Evolutionary conservation across 2,888 invertebrate genomes (phyloP), one percentile per base, ranked within the genome.

Genomic region (Gari tellinella): DNA sequence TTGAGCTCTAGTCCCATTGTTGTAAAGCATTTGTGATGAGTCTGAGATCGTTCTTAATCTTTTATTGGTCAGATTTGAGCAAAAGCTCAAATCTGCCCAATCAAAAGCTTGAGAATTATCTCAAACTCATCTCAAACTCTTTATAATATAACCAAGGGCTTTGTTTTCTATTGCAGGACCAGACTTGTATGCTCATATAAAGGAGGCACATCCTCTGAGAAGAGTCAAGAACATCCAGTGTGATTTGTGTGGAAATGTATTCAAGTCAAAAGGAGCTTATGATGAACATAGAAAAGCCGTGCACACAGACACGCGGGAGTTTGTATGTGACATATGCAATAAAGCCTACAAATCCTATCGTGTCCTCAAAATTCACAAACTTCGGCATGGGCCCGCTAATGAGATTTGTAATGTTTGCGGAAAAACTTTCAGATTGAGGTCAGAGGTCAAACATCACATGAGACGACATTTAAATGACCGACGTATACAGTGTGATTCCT

Each of bases 301-400:
- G 10, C 86, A 86, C 56, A 70, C 77, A 1, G 63, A 72, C 8
- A 62, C 46, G 7, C 68, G 80, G 17, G 67, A 75, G n/a, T 85
- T 69, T 58, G 56, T 77, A 49, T 88, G 88, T 72, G 85, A 87
- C 23, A 70, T 84, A 3, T 88, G 88, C 53, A 61, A 80, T 40
- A 88, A 87, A 72, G 68, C 66, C 40, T 88, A 85, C 76, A 88
- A 87, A 63, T 85, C 88, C 1, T 80, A 82, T 31, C 61, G 73
- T 25, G 69, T 87, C 23, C 57, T 86, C 31, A 81, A 83, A 8
- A 81, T 84, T 1, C 88, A 88, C 61, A 60, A 63, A 25, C 69
- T 84, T 12, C 70, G 86, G 2, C 87, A 88, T 70, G 62, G 63
- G 0, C 70, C 76, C 17, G 70, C 76, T 2, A 66, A 76, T 25